A percentile compares a stretch with the other conserved stretches of the same genome.
Conservation (phyloP, 2,888 invertebrate species). For the Lumbricus terrestris region DNA sequence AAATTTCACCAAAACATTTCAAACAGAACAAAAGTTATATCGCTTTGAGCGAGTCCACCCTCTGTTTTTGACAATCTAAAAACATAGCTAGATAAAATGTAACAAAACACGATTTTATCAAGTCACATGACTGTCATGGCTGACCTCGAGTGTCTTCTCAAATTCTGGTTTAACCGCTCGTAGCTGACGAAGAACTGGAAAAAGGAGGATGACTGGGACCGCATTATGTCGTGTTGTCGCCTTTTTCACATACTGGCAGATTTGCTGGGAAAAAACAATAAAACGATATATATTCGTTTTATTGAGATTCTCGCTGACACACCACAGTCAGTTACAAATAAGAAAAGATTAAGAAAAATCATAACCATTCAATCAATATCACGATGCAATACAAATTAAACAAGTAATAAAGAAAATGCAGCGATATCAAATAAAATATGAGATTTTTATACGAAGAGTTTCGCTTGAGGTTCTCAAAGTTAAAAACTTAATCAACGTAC, state of each 20-base stretch:
- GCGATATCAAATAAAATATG: neutral
- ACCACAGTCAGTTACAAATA: too few relatives aligned
- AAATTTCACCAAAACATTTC: too few relatives aligned
- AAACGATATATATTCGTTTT: too few relatives aligned
- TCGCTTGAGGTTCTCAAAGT: neutral
- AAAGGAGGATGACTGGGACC: constrained; percentile 75
- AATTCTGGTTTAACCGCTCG: constrained; percentile 76
- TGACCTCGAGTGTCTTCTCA: constrained; percentile 71
- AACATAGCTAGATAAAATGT: too few relatives aligned
- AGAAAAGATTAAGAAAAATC: too few relatives aligned
- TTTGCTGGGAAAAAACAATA: constrained; percentile 64
- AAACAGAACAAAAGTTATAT: too few relatives aligned
- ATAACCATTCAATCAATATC: too few relatives aligned
- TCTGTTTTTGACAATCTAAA: too few relatives aligned
- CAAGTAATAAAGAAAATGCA: neutral
- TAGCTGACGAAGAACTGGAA: constrained; percentile 78
- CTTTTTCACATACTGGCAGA: constrained; percentile 73
- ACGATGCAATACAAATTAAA: constrained; percentile 11
- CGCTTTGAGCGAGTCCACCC: too few relatives aligned
- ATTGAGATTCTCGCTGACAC: too few relatives aligned
- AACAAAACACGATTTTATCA: too few relatives aligned
- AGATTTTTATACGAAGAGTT: neutral
- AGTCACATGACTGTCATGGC: too few relatives aligned
- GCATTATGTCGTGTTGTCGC: constrained; percentile 77
- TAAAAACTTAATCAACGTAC: neutral